Evolutionary conservation across 1,140 invertebrate species (phyloP), one percentile per base, ranked within the genome.

Genomic region (Temnothorax nylanderi): DNA sequence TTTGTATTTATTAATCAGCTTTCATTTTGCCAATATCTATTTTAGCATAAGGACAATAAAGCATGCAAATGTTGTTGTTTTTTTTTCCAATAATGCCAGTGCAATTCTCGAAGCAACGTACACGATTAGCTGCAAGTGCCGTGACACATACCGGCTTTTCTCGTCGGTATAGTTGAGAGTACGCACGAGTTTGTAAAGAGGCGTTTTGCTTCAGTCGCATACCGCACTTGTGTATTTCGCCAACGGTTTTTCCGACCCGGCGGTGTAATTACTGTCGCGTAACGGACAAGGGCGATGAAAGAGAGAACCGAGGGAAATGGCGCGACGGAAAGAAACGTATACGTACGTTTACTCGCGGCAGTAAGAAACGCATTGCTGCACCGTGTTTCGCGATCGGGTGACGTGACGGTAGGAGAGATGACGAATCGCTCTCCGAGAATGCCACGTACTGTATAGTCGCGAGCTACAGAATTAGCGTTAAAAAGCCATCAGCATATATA

Each of bases 361-460:
- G 80, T 82, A 94, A 94, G 92, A 94, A 94, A 90, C 74, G 88
- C 93, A 94, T 94, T 93, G 90, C 92, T 91, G 75, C 11, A 49
- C 80, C 87, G 85, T 93, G 93, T 94, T 94, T 92, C 87, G 92
- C 92, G 87, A 87, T 84, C 88, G 85, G 78, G 54, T 34, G 44
- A 67, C 81, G 47, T 10, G 26, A 72, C 26, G n/a, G 75, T 76
- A 78, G 37, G 13, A 75, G 58, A 77, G 67, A 91, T 87, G 87
- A 91, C 80, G 87, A 91, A 89, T 91, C 87, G 85, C 47, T 80
- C 76, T 26, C 32, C 32, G 11, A 67, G 74, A 67, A 51, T 49
- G 69, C 13, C 77, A 21, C 32, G 76, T 37, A 51, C 4, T 8
- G n/a, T 37, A n/a, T 21, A 26, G 26, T 75, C 26, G 16, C 41